Evolutionary conservation across 2,113 vertebrate genomes (phyloP), one percentile per base, ranked within the genome.

Genomic region (Sebastes schlegelii): DNA sequence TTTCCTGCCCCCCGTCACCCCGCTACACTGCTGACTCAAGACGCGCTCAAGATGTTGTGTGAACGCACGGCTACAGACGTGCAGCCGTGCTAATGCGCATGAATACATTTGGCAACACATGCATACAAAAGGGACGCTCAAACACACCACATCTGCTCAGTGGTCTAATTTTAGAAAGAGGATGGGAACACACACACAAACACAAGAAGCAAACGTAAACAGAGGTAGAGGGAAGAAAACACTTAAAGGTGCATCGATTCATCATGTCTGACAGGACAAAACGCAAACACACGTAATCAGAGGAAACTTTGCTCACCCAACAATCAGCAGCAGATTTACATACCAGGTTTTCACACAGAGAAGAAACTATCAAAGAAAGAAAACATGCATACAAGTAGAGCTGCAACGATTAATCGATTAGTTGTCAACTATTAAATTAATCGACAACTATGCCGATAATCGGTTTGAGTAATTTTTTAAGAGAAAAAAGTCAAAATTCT

Each of bases 1-100:
- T 91, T 93, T 90, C 82, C 42, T 51, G 58, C 12, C 78, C 55
- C 34, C 42, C 26, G 66, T 89, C 80, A 55, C 78, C 64, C 77
- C 48, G 63, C 61, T 75, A 45, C 87, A 61, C 80, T 90, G 92
- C 91, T 91, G 88, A 94, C 82, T 93, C 88, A 91, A 89, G 93
- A 87, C 54, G 0, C 6, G 14, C 46, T 81, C 80, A 88, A 89
- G 86, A 91, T 87, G 86, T 26, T 85, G 80, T 66, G 73, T 77
- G 81, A 81, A 77, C 1, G 63, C 71, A 81, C 60, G 63, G 42
- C 86, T 19, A 46, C 68, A 79, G 19, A 80, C 82, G n/a, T 11
- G 9, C 45, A 70, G 68, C 77, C 40, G n/a, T 7, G 58, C 73
- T 83, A 80, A 79, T 66, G 68, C 54, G 16, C 61, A 82, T 80